Conservation (phyloP, 2,888 invertebrate genomes). For the Lochmaea crataegi region DNA sequence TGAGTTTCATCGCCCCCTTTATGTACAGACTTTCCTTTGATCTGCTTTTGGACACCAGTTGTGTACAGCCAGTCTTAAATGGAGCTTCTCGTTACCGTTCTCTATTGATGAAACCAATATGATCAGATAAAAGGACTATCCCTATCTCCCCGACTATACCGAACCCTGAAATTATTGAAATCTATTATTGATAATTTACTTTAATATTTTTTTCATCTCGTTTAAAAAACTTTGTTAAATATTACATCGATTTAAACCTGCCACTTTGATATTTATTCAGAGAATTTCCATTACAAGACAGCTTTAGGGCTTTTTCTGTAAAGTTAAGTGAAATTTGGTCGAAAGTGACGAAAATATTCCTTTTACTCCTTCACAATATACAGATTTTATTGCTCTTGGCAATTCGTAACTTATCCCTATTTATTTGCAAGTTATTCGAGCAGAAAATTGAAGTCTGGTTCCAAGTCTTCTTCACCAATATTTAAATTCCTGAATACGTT, state of each 20-base stretch:
- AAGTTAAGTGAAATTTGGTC: conserved; percentile 17
- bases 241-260: conserved; percentile 1
- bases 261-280: conserved; percentile 18
- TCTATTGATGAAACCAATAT: too few relatives aligned
- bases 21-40: too few relatives aligned
- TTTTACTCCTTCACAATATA: conserved; percentile 21
- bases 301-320: conserved; percentile 2
- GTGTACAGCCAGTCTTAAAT: too few relatives aligned
- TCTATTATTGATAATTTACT: not conserved
- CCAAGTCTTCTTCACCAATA: conserved; percentile 11
- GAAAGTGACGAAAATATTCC: conserved; percentile 22
- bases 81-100: too few relatives aligned
- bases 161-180: too few relatives aligned
- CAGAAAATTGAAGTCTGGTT: conserved; percentile 17
- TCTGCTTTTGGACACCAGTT: too few relatives aligned
- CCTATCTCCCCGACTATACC: too few relatives aligned
- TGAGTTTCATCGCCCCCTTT: too few relatives aligned
- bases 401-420: conserved; percentile 20
- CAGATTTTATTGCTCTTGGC: conserved; percentile 10
- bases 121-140: too few relatives aligned
- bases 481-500: conserved; percentile 11
- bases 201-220: not conserved
- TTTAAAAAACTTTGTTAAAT: not conserved
- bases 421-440: conserved; percentile 13
- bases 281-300: conserved; percentile 16